Conservation (phyloP, 2,113 vertebrate species). For the Semicossyphus pulcher region DNA sequence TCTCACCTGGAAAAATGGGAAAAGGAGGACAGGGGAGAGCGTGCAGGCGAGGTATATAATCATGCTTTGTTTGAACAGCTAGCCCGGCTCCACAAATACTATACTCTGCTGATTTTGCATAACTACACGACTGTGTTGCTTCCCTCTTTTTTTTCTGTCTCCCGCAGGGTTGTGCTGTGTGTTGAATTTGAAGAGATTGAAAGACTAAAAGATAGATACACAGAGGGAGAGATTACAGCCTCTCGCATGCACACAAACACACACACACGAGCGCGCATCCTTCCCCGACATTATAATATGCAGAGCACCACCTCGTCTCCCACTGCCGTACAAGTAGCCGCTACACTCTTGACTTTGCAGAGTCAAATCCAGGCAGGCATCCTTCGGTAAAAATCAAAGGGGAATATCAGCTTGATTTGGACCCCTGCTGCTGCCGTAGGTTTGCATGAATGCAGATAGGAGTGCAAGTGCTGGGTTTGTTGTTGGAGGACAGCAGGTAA, state of each 20-base stretch:
- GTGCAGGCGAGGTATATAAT: constrained; percentile 60
- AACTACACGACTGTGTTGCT: constrained; percentile 42
- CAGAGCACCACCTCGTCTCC: constrained; percentile 85
- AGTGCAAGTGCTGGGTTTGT: constrained; percentile 1
- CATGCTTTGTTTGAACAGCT: constrained; percentile 58
- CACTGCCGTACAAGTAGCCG: constrained; percentile 77
- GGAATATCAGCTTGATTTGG: constrained; percentile 93
- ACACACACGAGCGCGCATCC: neutral
- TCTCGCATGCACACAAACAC: neutral
- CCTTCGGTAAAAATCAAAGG: constrained; percentile 88
- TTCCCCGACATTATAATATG: constrained; percentile 88
- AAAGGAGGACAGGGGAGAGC: constrained; percentile 36
- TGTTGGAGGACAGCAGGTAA: neutral
- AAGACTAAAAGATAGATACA: constrained; percentile 20
- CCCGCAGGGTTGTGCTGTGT: constrained; percentile 18
- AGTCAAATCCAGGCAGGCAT: constrained; percentile 90
- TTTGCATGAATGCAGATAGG: constrained; percentile 52
- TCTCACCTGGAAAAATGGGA: constrained; percentile 66
- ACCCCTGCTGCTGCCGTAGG: constrained; percentile 87
- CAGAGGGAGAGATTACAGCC: constrained; percentile 54
- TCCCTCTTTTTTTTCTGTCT: neutral
- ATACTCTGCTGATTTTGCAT: constrained; percentile 60
- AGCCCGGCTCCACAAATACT: constrained; percentile 46
- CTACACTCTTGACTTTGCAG: constrained; percentile 88
- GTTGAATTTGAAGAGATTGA: constrained; percentile 32